Percentiles rank a stretch among this genome's conserved stretches.
phyloP scores from a whole-genome alignment of 2,888 invertebrate genomes.

The Criorhina ranunculi region DNA sequence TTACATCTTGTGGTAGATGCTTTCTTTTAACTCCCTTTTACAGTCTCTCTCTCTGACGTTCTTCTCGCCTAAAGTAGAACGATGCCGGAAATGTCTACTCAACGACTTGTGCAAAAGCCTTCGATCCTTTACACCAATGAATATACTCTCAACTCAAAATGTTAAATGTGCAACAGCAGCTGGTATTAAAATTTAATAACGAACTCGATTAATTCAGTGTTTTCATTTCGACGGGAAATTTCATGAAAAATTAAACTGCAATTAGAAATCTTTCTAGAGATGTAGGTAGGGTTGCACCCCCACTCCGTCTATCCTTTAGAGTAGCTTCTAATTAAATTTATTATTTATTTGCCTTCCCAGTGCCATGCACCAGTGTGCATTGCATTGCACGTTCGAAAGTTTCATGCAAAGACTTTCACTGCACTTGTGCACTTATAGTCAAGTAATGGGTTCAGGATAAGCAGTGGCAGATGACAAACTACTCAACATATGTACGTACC shows the following conservation, averaged over 20 bases:
- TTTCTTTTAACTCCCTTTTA: too few relatives aligned
- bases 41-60: too few relatives aligned
- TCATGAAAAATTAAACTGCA: slow-evolving; percentile 24
- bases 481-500: background rate
- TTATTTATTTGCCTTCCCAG: slow-evolving; percentile 48
- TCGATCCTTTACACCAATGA: background rate
- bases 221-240: slow-evolving; percentile 25
- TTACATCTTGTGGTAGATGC: background rate
- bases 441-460: slow-evolving; percentile 28
- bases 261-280: background rate
- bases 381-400: slow-evolving; percentile 6
- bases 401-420: slow-evolving; percentile 17
- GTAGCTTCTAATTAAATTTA: slow-evolving; percentile 60
- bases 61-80: too few relatives aligned
- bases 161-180: slow-evolving; percentile 38
- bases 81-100: slow-evolving; percentile 17
- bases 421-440: slow-evolving; percentile 18
- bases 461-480: background rate
- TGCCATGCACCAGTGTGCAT: background rate
- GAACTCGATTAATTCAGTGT: slow-evolving; percentile 21
- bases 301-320: background rate
- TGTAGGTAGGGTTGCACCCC: too few relatives aligned
- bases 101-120: background rate
- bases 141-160: background rate
- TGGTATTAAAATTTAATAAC: slow-evolving; percentile 31